These are phyloP conservation scores for Nycticebus coucang DNA, from an alignment of 2,113 vertebrate genomes.

Conservation along the genomic window DNA sequence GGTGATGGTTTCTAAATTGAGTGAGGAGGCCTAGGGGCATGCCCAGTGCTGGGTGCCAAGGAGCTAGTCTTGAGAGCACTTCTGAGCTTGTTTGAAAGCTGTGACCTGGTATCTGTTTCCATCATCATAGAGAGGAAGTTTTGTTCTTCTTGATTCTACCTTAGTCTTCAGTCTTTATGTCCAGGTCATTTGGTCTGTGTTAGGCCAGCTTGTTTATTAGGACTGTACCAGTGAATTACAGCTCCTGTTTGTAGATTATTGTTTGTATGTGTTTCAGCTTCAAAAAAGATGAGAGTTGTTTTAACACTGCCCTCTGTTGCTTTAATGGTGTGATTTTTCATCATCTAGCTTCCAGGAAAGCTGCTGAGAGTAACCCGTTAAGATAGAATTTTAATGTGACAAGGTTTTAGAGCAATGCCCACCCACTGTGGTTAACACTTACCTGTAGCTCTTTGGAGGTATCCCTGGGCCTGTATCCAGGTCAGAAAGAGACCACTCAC, in stretches of 20 bases:
- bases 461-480: not conserved
- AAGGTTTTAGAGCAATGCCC: not conserved
- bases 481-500: not conserved
- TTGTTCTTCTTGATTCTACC: constrained; percentile 4
- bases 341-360: constrained; percentile 6
- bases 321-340: not conserved
- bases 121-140: not conserved
- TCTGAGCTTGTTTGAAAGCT: constrained; percentile 48
- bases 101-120: not conserved
- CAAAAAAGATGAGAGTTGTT: not conserved
- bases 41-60: not conserved
- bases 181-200: not conserved
- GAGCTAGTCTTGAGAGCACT: not conserved
- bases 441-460: not conserved
- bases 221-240: not conserved
- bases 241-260: not conserved
- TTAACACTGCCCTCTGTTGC: not conserved
- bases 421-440: not conserved
- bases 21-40: not conserved
- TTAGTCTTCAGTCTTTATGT: not conserved
- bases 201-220: not conserved
- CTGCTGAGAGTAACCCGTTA: not conserved
- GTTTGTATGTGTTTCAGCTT: not conserved
- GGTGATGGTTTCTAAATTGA: constrained; percentile 29
- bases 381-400: not conserved